Conservation (phyloP, 2,113 vertebrate genomes). For the Strigops habroptila region DNA sequence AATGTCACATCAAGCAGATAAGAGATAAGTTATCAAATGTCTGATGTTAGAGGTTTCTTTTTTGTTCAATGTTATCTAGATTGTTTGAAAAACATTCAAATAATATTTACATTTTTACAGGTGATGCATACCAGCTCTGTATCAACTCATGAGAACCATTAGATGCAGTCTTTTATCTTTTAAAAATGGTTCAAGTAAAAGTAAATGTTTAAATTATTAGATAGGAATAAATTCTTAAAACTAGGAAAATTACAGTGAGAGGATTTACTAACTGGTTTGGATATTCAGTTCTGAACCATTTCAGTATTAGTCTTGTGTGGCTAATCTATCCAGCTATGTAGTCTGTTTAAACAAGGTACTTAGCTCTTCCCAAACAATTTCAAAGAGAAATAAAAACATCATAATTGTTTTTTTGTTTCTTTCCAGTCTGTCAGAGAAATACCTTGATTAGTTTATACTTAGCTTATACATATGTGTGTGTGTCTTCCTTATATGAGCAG, state of each 20-base stretch:
- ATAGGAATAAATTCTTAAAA: background rate
- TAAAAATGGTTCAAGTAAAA: background rate
- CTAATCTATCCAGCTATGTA: background rate
- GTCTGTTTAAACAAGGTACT: background rate
- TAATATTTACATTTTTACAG: background rate
- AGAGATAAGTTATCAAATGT: background rate
- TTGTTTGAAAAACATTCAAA: background rate
- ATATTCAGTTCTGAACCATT: background rate
- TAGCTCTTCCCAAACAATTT: background rate
- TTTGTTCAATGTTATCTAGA: background rate
- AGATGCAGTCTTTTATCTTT: background rate
- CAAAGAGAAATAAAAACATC: conserved; percentile 18
- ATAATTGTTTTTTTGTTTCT: background rate
- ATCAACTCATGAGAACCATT: background rate
- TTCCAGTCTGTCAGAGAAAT: conserved; percentile 19
- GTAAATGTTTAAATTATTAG: conserved; percentile 11
- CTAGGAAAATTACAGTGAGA: background rate
- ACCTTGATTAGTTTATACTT: conserved; percentile 48
- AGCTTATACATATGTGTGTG: background rate
- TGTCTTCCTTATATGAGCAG: background rate
- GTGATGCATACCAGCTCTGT: background rate
- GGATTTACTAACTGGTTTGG: background rate
- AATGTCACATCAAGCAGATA: background rate
- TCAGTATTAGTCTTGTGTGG: background rate
- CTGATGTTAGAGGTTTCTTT: background rate